These are phyloP conservation scores for Apodemus sylvaticus DNA, from an alignment of 2,113 vertebrate species.

Conservation along the genomic window DNA sequence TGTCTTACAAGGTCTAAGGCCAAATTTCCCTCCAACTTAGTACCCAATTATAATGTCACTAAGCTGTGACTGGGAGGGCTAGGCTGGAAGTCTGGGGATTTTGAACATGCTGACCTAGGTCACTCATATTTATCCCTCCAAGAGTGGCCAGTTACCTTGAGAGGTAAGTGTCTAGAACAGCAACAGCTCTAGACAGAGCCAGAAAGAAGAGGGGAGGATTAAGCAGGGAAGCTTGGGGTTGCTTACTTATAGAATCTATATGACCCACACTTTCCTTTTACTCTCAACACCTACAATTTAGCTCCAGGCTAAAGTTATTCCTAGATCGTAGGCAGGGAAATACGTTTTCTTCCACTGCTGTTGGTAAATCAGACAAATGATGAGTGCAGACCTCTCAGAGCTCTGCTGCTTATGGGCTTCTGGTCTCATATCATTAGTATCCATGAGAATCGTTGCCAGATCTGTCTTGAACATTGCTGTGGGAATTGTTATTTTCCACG, in stretches of 20 bases:
- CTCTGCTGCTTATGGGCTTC: neutral
- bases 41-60: neutral
- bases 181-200: neutral
- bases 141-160: neutral
- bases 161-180: neutral
- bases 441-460: neutral
- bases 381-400: neutral
- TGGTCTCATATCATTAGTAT: neutral
- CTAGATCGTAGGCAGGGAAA: neutral
- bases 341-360: neutral
- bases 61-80: neutral
- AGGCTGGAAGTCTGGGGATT: neutral
- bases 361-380: neutral
- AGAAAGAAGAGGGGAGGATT: neutral
- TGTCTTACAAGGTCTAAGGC: neutral
- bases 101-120: neutral
- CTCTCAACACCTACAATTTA: neutral
- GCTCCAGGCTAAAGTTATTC: neutral
- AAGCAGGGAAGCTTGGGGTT: neutral
- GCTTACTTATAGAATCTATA: neutral
- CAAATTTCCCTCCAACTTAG: neutral
- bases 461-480: neutral
- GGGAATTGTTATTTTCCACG: no score
- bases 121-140: neutral
- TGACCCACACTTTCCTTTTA: neutral